Evolutionary conservation across 2,113 vertebrate genomes (phyloP).

Genomic region (Pardalotus punctatus): DNA sequence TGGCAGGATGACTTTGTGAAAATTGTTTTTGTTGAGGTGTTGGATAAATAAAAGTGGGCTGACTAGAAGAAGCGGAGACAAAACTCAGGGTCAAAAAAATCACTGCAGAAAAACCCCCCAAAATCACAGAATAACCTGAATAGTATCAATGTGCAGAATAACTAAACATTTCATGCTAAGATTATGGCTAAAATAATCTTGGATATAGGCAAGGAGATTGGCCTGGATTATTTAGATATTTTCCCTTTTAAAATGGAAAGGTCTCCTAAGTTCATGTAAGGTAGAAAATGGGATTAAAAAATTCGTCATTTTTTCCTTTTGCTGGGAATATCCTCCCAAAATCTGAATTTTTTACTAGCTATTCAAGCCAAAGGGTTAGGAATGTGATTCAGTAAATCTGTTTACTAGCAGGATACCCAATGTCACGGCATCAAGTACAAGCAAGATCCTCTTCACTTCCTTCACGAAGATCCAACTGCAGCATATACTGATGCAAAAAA

Average conservation of each 20-base stretch:
- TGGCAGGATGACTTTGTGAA: background rate
- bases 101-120: background rate
- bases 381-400: background rate
- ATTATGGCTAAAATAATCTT: background rate
- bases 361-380: background rate
- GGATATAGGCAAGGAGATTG: background rate
- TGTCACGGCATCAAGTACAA: background rate
- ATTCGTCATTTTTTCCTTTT: background rate
- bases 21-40: background rate
- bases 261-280: background rate
- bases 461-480: background rate
- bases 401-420: background rate
- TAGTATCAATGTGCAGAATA: background rate
- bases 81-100: background rate
- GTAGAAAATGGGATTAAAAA: background rate
- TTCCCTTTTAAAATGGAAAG: background rate
- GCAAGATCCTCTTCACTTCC: background rate
- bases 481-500: background rate
- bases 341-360: background rate
- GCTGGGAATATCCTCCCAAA: background rate
- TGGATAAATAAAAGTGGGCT: background rate
- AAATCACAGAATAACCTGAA: background rate
- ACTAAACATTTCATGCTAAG: background rate
- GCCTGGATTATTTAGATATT: background rate
- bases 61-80: background rate